phyloP scores from a whole-genome alignment of 2,888 invertebrate genomes.

The Perdita meconis region DNA sequence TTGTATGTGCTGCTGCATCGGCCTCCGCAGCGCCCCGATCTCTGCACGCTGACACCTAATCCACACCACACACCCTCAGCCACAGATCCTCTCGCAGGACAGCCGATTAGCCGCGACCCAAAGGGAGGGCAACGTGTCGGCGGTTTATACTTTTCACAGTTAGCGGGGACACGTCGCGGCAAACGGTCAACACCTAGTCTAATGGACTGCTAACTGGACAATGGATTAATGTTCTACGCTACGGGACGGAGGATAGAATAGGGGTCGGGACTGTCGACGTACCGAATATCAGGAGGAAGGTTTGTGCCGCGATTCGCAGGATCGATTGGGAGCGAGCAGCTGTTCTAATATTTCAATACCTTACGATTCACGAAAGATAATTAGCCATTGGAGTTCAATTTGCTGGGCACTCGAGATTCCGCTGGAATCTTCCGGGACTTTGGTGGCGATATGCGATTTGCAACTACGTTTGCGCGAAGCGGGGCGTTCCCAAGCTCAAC shows the following conservation, averaged over 20 bases:
- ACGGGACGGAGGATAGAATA: constrained; percentile 1
- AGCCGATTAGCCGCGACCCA: constrained; percentile 38
- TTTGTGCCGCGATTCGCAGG: not conserved
- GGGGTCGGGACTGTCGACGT: not conserved
- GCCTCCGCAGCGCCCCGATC: constrained; percentile 74
- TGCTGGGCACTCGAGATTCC: not conserved
- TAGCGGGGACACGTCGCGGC: not conserved
- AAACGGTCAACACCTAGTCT: constrained; percentile 34
- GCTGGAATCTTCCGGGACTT: not conserved
- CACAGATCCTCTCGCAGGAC: constrained; percentile 66
- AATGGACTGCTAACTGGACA: constrained; percentile 8
- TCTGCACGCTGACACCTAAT: constrained; percentile 81
- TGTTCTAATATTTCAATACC: not conserved
- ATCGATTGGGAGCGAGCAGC: constrained; percentile 1
- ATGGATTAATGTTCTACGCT: constrained; percentile 23
- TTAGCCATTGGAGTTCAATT: not conserved
- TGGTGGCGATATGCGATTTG: not conserved
- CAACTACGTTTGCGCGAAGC: not conserved
- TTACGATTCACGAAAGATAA: constrained; percentile 1
- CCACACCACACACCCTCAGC: constrained; percentile 83
- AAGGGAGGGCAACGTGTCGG: constrained; percentile 30
- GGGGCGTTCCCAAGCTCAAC: constrained; percentile 1
- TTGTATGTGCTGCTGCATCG: constrained; percentile 69
- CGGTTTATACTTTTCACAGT: constrained; percentile 8
- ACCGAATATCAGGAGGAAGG: not conserved